Evolutionary conservation across 2,797 vertebrate genomes (phyloP), one percentile per base, ranked within the genome.

Genomic region (Xiphophorus birchmanni): DNA sequence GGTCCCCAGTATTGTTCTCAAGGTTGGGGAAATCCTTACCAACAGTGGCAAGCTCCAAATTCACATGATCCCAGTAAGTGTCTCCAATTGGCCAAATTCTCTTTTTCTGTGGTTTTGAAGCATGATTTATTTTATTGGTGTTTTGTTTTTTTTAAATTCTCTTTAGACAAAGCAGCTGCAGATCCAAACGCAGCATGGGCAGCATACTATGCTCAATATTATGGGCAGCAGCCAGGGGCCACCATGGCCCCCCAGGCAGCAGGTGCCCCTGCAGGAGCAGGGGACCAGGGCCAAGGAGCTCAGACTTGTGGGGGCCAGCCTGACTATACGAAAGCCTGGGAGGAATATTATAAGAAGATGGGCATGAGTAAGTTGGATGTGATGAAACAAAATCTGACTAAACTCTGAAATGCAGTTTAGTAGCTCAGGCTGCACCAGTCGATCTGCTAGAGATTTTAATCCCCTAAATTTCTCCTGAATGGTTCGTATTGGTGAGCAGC

Each of bases 111-210:
- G 13, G 42, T 73, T 29, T 47, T 17, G 26, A 45, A 73, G 11
- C 13, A n/a, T 45, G 4, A 47, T 15, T 47, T 17, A 73, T 73
- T 73, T 42, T 42, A 23, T 65, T 5, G 21, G 63, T 60, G 2
- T 35, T 75, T 32, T 35, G 52, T 13, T 21, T 3, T n/a, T n/a
- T n/a, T n/a, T n/a, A n/a, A n/a, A 0, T 58, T 13, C 3, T 32
- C 18, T 0, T 56, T 82, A 98, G 97, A 90, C 87, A 99, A 99
- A 89, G 94, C 94, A 9, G 96, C 97, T 0, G 94, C 96, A 11
- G 98, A 99, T 88, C 97, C 97, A 0, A 98, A 97, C 0, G 97
- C 97, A 3, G 97, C 98, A 69, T 99, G 98, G 98, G 98, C 97
- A 26, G 98, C 98, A 6, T 99, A 99, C 88, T 99, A 99, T 71